Base-by-base conservation (phyloP, 1,140 invertebrate genomes). In the Aricia agestis region DNA sequence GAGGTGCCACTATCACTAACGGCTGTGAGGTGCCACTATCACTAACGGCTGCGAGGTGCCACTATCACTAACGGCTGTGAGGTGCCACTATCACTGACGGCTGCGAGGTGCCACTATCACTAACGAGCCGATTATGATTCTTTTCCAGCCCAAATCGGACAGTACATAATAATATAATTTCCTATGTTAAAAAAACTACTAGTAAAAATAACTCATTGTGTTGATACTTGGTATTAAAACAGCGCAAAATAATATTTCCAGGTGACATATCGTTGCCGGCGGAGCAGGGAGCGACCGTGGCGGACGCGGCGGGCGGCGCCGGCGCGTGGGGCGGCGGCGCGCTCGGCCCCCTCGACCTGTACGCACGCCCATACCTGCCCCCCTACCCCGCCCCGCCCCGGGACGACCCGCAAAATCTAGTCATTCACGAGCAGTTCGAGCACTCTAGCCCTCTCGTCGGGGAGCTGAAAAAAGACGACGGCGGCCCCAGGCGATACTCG, bases 341-440 rank as follows among this genome's bases (percentile, higher is more conserved):
- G 0, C 25, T 89, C 45, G 87, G 85, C 67, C 73, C 84, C 0
- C 76, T 89, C 75, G 87, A 91, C 66, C 31, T 87, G 7, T 91
- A 91, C 61, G 71, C 83, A 0, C 75, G 85, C 36, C 73, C 74
- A 6, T 89, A 86, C 63, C 59, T 81, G 6, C 84, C 83, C 45
- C 85, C 81, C 63, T 87, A 83, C 67, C 63, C 74, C 0, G 77
- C 72, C 11, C 67, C 78, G 10, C 73, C 65, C n/a, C 72, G 82
- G 31, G 85, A 88, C 45, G 89, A 89, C 25, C 87, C 89, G 2
- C 86, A 91, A 73, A 91, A 91, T 66, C 72, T 91, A 74, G 86
- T 90, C 3, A 72, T 90, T 0, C 79, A 89, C 42, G 82, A 82
- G 77, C 83, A 90, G 71, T 89, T 80, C 61, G 85, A 90, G 0